A percentile compares a stretch with the other conserved stretches of the same genome.
Conservation (phyloP, 2,113 vertebrate genomes). For the Charadrius vociferus region DNA sequence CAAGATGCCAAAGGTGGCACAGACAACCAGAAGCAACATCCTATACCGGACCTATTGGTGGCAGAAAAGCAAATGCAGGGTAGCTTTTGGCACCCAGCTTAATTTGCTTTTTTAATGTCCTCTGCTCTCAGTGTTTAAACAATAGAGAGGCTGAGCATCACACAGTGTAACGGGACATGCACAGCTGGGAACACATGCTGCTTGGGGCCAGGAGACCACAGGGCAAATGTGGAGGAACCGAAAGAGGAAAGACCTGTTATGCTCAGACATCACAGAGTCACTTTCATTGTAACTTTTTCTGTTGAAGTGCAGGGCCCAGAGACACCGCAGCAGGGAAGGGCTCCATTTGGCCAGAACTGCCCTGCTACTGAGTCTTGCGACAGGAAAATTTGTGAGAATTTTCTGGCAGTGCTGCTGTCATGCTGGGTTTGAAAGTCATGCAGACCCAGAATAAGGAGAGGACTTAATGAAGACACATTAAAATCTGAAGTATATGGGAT, state of each 20-base stretch:
- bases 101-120: not conserved
- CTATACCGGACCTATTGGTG: not conserved
- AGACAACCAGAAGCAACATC: not conserved
- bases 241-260: not conserved
- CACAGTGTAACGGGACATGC: not conserved
- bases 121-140: not conserved
- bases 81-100: not conserved
- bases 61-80: not conserved
- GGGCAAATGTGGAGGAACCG: not conserved
- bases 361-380: not conserved
- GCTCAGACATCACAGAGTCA: not conserved
- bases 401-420: not conserved
- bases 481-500: not conserved
- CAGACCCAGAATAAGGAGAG: not conserved
- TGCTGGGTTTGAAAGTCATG: not conserved
- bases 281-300: not conserved
- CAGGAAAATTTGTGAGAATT: not conserved
- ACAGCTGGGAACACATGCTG: not conserved
- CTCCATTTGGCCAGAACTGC: not conserved
- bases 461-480: not conserved
- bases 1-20: not conserved
- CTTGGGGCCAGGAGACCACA: not conserved
- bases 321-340: not conserved
- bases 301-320: not conserved
- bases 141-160: not conserved